These are phyloP conservation scores for Tanypteryx hageni DNA, from an alignment of 2,888 invertebrate genomes.

Conservation along the genomic window DNA sequence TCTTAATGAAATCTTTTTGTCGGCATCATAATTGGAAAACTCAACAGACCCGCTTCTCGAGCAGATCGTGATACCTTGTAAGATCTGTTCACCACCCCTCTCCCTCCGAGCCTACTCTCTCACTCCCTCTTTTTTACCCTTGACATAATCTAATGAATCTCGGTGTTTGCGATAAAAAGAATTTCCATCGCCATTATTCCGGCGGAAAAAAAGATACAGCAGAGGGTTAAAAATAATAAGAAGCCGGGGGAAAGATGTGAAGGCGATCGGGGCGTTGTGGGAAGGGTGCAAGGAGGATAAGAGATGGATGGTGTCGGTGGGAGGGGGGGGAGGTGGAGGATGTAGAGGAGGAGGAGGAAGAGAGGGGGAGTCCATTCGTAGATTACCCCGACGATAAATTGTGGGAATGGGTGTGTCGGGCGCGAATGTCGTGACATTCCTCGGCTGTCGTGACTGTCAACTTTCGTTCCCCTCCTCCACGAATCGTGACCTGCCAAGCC, in stretches of 20 bases:
- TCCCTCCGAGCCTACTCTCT: neutral
- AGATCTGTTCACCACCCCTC: neutral
- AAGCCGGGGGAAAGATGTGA: neutral
- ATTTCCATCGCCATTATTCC: slow-evolving; percentile 13
- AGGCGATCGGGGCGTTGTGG: neutral
- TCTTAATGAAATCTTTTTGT: slow-evolving; percentile 63
- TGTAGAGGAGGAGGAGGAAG: neutral
- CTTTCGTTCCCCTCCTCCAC: slow-evolving; percentile 60
- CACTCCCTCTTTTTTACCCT: slow-evolving; percentile 1
- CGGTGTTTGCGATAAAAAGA: neutral
- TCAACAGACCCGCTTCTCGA: slow-evolving; percentile 41
- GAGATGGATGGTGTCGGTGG: neutral
- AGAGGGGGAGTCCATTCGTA: slow-evolving; percentile 20
- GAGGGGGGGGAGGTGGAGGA: neutral
- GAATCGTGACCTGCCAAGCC: slow-evolving; percentile 63
- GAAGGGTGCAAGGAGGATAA: neutral
- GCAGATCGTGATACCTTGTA: slow-evolving; percentile 3
- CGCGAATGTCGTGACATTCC: slow-evolving; percentile 61
- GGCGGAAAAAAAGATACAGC: neutral
- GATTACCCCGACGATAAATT: slow-evolving; percentile 60
- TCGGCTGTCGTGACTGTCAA: slow-evolving; percentile 62
- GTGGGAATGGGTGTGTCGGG: slow-evolving; percentile 59
- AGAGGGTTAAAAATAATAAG: neutral
- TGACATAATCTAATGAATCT: slow-evolving; percentile 46
- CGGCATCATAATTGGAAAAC: slow-evolving; percentile 63